phyloP scores from a whole-genome alignment of 2,797 vertebrate species.

The Sparus aurata region DNA sequence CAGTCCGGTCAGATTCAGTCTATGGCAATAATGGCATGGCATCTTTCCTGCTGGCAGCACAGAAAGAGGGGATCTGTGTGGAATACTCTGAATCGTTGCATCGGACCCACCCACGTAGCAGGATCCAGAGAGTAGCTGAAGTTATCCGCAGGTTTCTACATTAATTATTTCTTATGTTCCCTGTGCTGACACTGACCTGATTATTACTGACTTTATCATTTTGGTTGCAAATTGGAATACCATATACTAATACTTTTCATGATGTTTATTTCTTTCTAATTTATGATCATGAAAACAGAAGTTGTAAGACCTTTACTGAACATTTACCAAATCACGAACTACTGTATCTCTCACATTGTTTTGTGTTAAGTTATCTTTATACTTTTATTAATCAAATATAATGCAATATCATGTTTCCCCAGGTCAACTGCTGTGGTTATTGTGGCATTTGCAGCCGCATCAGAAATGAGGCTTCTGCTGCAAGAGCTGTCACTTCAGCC shows the following conservation, averaged over 20 bases:
- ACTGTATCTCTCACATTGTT: not conserved
- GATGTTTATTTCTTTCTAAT: not conserved
- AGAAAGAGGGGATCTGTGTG: constrained; percentile 10
- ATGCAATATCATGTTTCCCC: not conserved
- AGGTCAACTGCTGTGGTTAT: constrained; percentile 77
- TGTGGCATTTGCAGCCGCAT: constrained; percentile 68
- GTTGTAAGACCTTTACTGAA: not conserved
- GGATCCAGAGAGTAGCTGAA: not conserved
- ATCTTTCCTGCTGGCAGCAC: not conserved
- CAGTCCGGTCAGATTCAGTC: constrained; percentile 75
- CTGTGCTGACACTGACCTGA: not conserved
- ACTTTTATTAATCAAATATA: not conserved
- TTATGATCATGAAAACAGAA: not conserved
- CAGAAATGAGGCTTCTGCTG: constrained; percentile 75
- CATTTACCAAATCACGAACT: not conserved
- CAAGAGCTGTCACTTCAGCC: constrained; percentile 64
- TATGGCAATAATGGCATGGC: constrained; percentile 78
- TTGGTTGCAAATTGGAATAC: not conserved
- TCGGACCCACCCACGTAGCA: not conserved
- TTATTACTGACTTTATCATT: not conserved
- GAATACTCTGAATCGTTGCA: not conserved
- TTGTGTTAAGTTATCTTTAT: not conserved
- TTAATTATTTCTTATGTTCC: not conserved
- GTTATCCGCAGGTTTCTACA: not conserved
- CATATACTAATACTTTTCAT: not conserved